phyloP scores from a whole-genome alignment of 2,797 vertebrate genomes.

The Pseudomugil gertrudae region DNA sequence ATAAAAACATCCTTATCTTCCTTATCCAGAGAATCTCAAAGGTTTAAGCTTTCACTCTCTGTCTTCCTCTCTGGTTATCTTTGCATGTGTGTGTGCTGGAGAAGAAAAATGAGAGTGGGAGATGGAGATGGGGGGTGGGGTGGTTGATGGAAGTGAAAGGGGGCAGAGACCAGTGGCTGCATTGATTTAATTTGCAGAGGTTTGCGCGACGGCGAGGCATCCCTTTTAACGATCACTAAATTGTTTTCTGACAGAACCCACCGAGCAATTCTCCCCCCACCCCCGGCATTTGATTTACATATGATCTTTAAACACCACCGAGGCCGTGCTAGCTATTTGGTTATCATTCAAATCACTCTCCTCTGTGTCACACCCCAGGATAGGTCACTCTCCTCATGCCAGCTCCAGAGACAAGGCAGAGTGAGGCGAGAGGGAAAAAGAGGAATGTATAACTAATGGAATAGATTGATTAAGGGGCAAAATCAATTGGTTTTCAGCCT shows the following conservation, averaged over 20 bases:
- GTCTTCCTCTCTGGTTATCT: slow-evolving; percentile 47
- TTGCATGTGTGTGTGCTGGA: slow-evolving; percentile 15
- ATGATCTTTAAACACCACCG: slow-evolving; percentile 95
- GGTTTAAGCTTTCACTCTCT: slow-evolving; percentile 54
- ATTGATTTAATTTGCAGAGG: slow-evolving; percentile 86
- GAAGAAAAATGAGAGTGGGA: slow-evolving; percentile 47
- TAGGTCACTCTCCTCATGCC: slow-evolving; percentile 86
- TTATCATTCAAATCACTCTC: slow-evolving; percentile 93
- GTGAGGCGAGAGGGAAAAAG: slow-evolving; percentile 62
- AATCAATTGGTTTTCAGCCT: slow-evolving; percentile 92
- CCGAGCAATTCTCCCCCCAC: slow-evolving; percentile 84
- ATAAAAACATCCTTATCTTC: slow-evolving; percentile 67
- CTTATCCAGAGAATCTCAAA: slow-evolving; percentile 60
- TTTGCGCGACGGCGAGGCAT: slow-evolving; percentile 83
- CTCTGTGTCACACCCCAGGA: slow-evolving; percentile 85
- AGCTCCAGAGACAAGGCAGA: slow-evolving; percentile 71
- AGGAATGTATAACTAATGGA: slow-evolving; percentile 95
- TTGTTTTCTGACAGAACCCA: slow-evolving; percentile 94
- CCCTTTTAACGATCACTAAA: slow-evolving; percentile 95
- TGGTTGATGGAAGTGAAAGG: slow-evolving; percentile 69
- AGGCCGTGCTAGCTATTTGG: slow-evolving; percentile 88
- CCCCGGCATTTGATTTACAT: slow-evolving; percentile 97
- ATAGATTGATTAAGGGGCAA: slow-evolving; percentile 93
- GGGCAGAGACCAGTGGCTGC: slow-evolving; percentile 75
- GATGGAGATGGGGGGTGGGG: neutral